Conservation (phyloP, 1,140 invertebrate species). For the Coenobita brevimanus region DNA sequence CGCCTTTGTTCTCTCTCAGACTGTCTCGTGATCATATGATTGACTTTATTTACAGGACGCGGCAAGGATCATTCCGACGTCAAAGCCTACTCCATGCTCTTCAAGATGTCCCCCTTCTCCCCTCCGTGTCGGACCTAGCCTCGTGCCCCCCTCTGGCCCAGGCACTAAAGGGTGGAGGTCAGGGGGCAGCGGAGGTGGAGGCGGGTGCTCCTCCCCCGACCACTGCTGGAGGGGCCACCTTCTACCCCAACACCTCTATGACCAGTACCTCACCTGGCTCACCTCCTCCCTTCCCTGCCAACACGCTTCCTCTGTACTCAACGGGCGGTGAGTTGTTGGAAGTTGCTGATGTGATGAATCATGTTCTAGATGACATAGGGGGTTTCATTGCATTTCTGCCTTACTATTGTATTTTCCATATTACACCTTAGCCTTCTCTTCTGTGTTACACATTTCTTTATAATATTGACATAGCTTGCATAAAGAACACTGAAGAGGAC, state of each 20-base stretch:
- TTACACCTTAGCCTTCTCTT: no score
- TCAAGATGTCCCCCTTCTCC: constrained; percentile 56
- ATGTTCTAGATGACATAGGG: no score
- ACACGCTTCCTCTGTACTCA: constrained; percentile 63
- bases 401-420: no score
- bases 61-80: constrained; percentile 61
- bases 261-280: constrained; percentile 50
- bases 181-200: constrained; percentile 66
- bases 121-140: constrained; percentile 37
- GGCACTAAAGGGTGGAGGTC: constrained; percentile 64
- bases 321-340: constrained; percentile 53
- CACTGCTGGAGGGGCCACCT: constrained; percentile 24
- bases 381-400: no score
- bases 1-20: no score
- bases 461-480: no score
- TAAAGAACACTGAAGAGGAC: no score
- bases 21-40: no score
- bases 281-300: constrained; percentile 58
- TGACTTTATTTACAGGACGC: constrained; percentile 36
- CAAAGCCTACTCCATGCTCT: constrained; percentile 56
- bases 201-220: constrained; percentile 44
- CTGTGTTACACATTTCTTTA: no score
- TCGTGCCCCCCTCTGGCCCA: constrained; percentile 18
- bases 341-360: neutral
- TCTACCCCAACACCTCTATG: constrained; percentile 45